Conservation (phyloP, 2,113 vertebrate species). For the Brevimyrus niger region DNA sequence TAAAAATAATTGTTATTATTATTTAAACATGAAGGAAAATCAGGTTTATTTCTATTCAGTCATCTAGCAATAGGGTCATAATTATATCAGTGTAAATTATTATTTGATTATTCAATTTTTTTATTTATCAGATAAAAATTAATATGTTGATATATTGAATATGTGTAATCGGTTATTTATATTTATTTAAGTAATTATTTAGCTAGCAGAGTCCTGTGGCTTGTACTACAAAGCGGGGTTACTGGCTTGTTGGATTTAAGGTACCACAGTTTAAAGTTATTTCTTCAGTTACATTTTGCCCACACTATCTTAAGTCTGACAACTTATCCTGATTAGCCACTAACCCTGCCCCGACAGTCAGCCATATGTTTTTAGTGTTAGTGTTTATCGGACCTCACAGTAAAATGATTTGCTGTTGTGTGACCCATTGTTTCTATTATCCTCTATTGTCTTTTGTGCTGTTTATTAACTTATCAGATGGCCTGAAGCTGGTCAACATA, state of each 20-base stretch:
- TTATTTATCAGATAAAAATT: background rate
- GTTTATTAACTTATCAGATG: background rate
- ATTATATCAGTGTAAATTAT: background rate
- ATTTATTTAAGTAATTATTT: background rate
- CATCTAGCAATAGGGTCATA: background rate
- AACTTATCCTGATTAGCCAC: too few species aligned
- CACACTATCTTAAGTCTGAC: too few species aligned
- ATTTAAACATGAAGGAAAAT: background rate
- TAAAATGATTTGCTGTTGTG: background rate
- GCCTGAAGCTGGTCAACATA: background rate
- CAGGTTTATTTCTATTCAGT: background rate
- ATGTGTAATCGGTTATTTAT: background rate
- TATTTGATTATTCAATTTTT: background rate
- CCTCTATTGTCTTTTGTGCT: background rate
- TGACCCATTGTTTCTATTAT: background rate
- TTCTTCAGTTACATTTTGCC: too few species aligned
- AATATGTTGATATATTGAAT: background rate
- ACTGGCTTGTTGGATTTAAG: background rate
- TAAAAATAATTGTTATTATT: background rate
- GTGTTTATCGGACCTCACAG: background rate
- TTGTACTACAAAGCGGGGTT: too few species aligned
- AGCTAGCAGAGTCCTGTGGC: background rate
- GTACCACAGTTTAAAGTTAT: too few species aligned
- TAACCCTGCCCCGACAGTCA: background rate
- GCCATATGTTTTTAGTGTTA: background rate